phyloP scores from a whole-genome alignment of 2,113 vertebrate genomes.

The Talpa occidentalis region DNA sequence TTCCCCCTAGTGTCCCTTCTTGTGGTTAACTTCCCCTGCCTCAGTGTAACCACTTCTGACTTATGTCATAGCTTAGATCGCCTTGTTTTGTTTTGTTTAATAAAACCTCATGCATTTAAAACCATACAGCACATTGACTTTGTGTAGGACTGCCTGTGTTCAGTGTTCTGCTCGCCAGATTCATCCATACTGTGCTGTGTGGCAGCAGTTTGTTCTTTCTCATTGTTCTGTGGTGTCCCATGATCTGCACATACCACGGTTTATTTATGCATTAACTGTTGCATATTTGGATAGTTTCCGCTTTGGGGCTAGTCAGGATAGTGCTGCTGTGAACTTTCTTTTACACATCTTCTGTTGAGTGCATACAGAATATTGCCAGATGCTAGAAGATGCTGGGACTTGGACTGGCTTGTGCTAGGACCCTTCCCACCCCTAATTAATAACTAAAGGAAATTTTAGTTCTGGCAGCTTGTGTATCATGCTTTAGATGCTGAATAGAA shows the following conservation, averaged over 20 bases:
- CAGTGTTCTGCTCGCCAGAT: neutral
- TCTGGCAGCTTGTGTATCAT: neutral
- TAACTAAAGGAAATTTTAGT: neutral
- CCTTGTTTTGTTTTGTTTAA: neutral
- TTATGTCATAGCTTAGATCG: neutral
- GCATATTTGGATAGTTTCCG: neutral
- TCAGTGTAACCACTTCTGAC: neutral
- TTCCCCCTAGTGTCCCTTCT: neutral
- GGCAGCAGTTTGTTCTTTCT: neutral
- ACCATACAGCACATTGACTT: neutral
- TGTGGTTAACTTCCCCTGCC: neutral
- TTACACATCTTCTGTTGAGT: neutral
- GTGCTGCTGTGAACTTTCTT: neutral
- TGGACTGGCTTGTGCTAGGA: neutral
- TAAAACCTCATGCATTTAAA: neutral
- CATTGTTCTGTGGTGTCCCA: neutral
- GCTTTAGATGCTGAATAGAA: neutral
- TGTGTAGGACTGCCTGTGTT: slow-evolving; percentile 4
- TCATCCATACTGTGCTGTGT: neutral
- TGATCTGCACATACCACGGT: neutral
- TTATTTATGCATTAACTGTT: neutral
- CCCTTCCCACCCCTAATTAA: neutral
- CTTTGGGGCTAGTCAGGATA: neutral
- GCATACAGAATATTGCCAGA: neutral
- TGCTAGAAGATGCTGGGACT: neutral